These are phyloP conservation scores for Melitaea cinxia DNA, from an alignment of 1,140 invertebrate genomes.

Conservation along the genomic window DNA sequence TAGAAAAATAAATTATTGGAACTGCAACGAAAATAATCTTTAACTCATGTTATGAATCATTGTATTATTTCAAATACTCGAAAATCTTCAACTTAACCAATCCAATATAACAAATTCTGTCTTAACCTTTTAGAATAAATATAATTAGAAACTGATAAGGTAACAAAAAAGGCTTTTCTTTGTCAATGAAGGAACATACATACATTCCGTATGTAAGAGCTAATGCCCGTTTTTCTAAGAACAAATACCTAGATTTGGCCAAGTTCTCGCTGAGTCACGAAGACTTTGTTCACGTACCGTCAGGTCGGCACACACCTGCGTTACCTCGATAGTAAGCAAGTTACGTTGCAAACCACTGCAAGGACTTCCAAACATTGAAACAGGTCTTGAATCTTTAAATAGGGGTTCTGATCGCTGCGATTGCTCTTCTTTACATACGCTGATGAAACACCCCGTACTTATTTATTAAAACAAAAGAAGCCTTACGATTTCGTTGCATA, in stretches of 20 bases:
- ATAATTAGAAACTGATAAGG: too few species aligned
- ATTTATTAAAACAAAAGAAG: background rate
- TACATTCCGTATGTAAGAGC: background rate
- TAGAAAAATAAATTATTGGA: too few species aligned
- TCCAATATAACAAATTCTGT: too few species aligned
- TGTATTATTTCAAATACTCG: too few species aligned
- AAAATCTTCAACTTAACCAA: too few species aligned
- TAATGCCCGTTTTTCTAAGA: conserved; percentile 39
- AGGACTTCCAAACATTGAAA: conserved; percentile 13
- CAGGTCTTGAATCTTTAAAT: conserved; percentile 13
- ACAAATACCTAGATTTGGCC: conserved; percentile 43
- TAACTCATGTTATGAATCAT: too few species aligned
- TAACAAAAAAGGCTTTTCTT: too few species aligned
- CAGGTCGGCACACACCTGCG: conserved; percentile 51
- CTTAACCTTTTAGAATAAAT: too few species aligned
- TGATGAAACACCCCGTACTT: background rate
- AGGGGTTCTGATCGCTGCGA: background rate
- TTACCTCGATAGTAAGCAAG: conserved; percentile 27
- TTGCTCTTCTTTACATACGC: background rate
- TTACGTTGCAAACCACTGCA: conserved; percentile 23
- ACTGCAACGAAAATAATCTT: too few species aligned
- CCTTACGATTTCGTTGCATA: background rate
- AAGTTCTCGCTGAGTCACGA: conserved; percentile 53
- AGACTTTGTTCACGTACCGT: conserved; percentile 52
- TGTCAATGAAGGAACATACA: background rate